Evolutionary conservation across 2,797 vertebrate species (phyloP), one percentile per base, ranked within the genome.

Genomic region (Vireo griseus): DNA sequence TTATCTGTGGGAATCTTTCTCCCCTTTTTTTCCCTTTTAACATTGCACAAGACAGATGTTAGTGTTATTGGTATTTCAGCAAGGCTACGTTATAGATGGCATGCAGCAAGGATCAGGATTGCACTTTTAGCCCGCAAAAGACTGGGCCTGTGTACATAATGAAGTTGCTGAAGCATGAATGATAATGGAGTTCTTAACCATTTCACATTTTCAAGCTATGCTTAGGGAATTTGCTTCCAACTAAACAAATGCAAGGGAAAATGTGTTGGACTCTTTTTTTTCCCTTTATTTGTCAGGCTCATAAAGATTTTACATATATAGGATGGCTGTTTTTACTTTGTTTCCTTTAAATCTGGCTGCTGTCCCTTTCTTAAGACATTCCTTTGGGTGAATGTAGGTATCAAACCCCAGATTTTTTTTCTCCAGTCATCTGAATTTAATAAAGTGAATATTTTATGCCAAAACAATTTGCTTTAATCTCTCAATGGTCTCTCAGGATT

Each of bases 1-100:
- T 98, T 97, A 98, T 98, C 98, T 95, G 80, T 50, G 13, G 68
- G 94, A 94, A 98, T 98, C 98, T 96, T 92, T 78, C 57, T 48
- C 73, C 9, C 2, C 14, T 48, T 50, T 48, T 94, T 79, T 81
- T 71, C 31, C 37, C 47, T 87, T 91, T 89, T 91, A 94, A 94
- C 91, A 83, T 76, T 51, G 42, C 73, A 77, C 95, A 97, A 98
- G 98, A 97, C 96, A 90, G 97, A 97, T 97, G 97, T 88, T 88
- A 90, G 93, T 86, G 35, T 71, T 65, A 89, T 94, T 94, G 91
- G 55, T 87, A 95, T 68, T 86, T 97, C 94, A 86, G 85, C 72
- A 63, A 93, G 95, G 84, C 94, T 69, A 82, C 45, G 39, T 91
- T 88, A 82, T 94, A 93, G 95, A 96, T 86, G 92, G 94, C 92